phyloP scores from a whole-genome alignment of 2,113 vertebrate genomes.

The Anoplopoma fimbria region DNA sequence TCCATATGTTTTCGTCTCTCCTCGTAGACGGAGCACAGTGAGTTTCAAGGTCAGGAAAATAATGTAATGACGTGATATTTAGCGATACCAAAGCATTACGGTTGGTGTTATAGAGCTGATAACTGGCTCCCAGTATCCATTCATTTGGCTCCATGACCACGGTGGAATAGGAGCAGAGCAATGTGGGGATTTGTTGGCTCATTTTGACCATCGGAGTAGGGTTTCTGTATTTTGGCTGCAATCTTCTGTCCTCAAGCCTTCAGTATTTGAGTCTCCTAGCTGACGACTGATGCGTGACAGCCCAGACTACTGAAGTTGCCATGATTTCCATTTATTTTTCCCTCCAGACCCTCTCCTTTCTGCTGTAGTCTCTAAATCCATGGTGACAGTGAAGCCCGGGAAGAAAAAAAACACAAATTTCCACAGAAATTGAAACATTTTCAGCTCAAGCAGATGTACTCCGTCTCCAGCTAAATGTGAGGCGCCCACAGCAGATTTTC shows the following conservation, averaged over 20 bases:
- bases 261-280: not conserved
- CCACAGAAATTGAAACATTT: not conserved
- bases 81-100: not conserved
- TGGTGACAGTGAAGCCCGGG: not conserved
- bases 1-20: not conserved
- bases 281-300: conserved; percentile 4
- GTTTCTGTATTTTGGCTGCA: not conserved
- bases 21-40: not conserved
- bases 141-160: not conserved
- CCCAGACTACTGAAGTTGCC: not conserved
- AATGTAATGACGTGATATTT: not conserved
- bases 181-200: not conserved
- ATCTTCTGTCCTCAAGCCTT: conserved; percentile 8
- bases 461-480: not conserved
- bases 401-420: not conserved
- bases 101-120: not conserved
- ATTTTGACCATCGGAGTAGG: not conserved
- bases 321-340: not conserved
- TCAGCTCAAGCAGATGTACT: not conserved
- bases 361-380: not conserved
- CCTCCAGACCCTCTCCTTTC: not conserved
- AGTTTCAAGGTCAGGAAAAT: not conserved
- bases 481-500: not conserved
- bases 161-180: not conserved
- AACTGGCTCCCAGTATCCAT: not conserved